Base-by-base conservation (phyloP, 2,888 invertebrate species). In the Eremobia ochroleuca region DNA sequence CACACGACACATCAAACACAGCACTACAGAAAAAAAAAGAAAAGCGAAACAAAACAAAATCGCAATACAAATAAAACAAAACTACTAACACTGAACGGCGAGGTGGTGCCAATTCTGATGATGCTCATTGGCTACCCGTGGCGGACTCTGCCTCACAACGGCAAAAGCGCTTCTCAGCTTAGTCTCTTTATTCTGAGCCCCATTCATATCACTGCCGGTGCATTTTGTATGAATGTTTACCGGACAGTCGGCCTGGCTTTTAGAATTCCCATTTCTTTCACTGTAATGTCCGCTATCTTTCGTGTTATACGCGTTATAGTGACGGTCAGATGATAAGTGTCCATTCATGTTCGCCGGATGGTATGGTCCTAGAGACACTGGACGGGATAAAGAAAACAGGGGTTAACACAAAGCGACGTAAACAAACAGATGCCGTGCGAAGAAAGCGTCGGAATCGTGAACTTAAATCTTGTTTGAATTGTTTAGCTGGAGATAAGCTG, bases 11-110 rank as follows among this genome's bases (percentile, higher is more conserved):
- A 72, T 58, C 31, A 68, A 74, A 73, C 71, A 85, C n/a, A 85
- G 78, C 83, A 78, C 65, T 86, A 87, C 82, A 31, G 55, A 43
- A 74, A n/a, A 46, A 77, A 21, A 65, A 90, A 88, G 82, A 65
- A 76, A 91, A 89, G 87, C 82, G 82, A 90, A 90, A 88, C 78
- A 90, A 89, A 89, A 88, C 59, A 77, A 85, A 82, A 79, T 74
- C 73, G 74, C 86, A 88, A 90, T 89, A 89, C 91, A 92, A 92
- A 92, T 89, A 89, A 90, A 92, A 90, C 88, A 90, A 90, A 94
- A 92, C 97, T 97, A 97, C 97, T 97, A 97, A 97, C 97, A 97
- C 94, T 97, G 97, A 91, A 97, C 97, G 90, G 97, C 96, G 93
- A 97, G 97, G 94, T 97, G 97, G 94, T 97, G 97, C 97, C 97